These are phyloP conservation scores for Protaetia brevitarsis DNA, from an alignment of 1,140 invertebrate genomes.

Conservation along the genomic window DNA sequence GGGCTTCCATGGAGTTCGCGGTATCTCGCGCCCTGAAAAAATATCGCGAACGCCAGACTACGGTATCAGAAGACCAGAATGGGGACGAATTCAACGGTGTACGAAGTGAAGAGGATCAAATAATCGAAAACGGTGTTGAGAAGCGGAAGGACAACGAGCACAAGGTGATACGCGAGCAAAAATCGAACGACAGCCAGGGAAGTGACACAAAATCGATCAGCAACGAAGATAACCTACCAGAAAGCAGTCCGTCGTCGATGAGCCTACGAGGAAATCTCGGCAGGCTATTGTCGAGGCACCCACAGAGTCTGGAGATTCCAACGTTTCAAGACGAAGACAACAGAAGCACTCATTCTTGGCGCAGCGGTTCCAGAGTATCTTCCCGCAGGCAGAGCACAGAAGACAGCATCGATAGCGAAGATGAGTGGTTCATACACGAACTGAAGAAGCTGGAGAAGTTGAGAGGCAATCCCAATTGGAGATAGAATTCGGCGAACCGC, in stretches of 20 bases:
- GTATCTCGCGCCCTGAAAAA: slow-evolving; percentile 78
- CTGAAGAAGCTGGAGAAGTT: slow-evolving; percentile 81
- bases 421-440: slow-evolving; percentile 91
- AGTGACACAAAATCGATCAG: slow-evolving; percentile 8
- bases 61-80: slow-evolving; percentile 62
- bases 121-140: slow-evolving; percentile 42
- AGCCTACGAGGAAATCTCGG: slow-evolving; percentile 56
- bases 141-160: slow-evolving; percentile 42
- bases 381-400: slow-evolving; percentile 87
- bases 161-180: slow-evolving; percentile 34
- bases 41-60: slow-evolving; percentile 73
- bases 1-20: slow-evolving; percentile 76
- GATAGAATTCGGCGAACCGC: slow-evolving; percentile 58
- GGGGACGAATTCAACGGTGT: slow-evolving; percentile 48
- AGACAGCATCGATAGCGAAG: slow-evolving; percentile 89
- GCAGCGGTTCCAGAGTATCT: slow-evolving; percentile 80
- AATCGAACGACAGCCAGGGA: slow-evolving; percentile 48
- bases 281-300: slow-evolving; percentile 65
- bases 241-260: slow-evolving; percentile 63
- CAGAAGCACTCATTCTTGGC: slow-evolving; percentile 78
- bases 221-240: slow-evolving; percentile 41
- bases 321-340: slow-evolving; percentile 76
- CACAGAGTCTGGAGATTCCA: slow-evolving; percentile 79
- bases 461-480: slow-evolving; percentile 71
- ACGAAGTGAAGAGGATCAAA: slow-evolving; percentile 37